Evolutionary conservation across 37 sponge, comb jelly and placozoan genomes (phyloP).

Genomic region (Aplysina aerophoba): DNA sequence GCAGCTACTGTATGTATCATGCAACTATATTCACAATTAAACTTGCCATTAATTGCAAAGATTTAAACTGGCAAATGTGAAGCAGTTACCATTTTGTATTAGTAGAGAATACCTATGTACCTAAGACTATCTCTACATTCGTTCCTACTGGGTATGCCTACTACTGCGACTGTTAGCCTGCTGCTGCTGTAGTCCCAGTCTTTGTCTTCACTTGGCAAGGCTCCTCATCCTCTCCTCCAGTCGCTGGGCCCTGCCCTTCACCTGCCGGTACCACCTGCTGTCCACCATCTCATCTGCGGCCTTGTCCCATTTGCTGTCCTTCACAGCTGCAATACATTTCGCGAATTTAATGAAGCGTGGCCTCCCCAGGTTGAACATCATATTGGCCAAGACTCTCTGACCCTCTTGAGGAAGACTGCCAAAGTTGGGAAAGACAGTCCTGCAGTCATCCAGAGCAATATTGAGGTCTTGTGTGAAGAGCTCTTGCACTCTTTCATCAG

Average conservation of each 20-base stretch:
- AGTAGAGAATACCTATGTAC: no score
- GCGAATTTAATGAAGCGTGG: neutral
- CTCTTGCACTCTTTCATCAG: neutral
- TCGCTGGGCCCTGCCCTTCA: neutral
- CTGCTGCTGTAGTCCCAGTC: no score
- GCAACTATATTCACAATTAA: no score
- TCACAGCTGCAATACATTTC: neutral
- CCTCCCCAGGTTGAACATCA: neutral
- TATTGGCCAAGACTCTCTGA: neutral
- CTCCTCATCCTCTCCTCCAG: neutral
- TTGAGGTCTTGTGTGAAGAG: neutral
- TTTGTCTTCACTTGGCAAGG: neutral
- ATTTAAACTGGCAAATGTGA: no score
- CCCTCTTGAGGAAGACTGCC: neutral
- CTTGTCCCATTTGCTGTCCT: neutral
- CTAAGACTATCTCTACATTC: no score
- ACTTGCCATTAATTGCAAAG: no score
- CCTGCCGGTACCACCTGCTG: neutral
- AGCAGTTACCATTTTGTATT: no score
- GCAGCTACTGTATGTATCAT: no score
- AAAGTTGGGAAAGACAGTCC: neutral
- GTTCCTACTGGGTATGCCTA: no score
- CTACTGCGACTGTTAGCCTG: no score
- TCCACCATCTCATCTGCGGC: neutral
- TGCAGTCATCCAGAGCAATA: neutral